Percentiles rank a stretch among this genome's conserved stretches.
These are phyloP conservation scores for Tetrax tetrax DNA, from an alignment of 2,113 vertebrate species.

Conservation along the genomic window DNA sequence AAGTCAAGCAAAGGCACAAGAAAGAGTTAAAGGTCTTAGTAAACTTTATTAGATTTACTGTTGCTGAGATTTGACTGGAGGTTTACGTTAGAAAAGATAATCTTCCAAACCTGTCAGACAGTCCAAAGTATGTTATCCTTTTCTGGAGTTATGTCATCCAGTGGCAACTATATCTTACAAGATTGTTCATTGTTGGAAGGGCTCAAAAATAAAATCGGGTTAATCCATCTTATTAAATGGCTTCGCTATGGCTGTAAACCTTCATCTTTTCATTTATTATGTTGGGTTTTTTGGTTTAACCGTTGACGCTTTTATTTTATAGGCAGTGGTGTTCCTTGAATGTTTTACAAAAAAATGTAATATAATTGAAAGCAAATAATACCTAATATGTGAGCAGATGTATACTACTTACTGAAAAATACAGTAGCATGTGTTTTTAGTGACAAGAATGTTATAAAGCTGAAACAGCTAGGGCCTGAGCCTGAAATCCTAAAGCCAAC, in stretches of 20 bases:
- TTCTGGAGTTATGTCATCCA: constrained; percentile 44
- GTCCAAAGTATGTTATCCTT: constrained; percentile 40
- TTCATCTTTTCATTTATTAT: neutral
- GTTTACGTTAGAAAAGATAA: constrained; percentile 51
- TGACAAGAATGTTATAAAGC: neutral
- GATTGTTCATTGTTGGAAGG: neutral
- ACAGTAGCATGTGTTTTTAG: neutral
- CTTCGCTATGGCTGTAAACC: neutral
- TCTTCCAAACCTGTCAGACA: constrained; percentile 48
- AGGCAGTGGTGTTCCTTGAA: neutral
- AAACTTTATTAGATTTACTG: constrained; percentile 52
- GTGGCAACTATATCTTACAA: constrained; percentile 37
- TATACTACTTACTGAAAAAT: neutral
- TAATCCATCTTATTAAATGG: constrained; percentile 35
- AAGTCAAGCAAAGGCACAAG: neutral
- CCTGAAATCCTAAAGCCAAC: neutral
- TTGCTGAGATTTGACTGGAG: constrained; percentile 1
- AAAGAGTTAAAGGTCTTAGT: constrained; percentile 39
- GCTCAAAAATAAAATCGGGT: constrained; percentile 41
- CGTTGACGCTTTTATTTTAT: neutral
- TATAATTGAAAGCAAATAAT: neutral
- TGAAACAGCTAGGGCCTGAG: neutral
- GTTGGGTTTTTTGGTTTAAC: neutral
- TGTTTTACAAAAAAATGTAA: neutral
- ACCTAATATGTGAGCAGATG: neutral